Conservation (phyloP, 2,888 invertebrate genomes). For the Heliconius sara region DNA sequence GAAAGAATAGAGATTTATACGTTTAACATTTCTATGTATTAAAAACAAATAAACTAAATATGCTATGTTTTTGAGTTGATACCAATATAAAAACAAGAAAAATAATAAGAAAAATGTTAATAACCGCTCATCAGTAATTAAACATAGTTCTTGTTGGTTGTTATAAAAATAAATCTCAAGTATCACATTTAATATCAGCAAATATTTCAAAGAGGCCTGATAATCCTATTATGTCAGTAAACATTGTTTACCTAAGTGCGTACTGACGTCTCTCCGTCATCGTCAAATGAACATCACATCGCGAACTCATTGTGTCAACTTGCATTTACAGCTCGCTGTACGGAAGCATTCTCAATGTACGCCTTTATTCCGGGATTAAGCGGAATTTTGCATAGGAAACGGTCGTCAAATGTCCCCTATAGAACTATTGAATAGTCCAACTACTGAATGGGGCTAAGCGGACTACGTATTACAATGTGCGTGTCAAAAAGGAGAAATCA, state of each 20-base stretch:
- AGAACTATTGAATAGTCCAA: constrained; percentile 59
- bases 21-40: no score
- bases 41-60: no score
- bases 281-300: constrained; percentile 75
- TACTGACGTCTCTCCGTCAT: constrained; percentile 67
- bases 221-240: constrained; percentile 80
- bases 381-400: constrained; percentile 81
- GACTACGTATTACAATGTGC: constrained; percentile 64
- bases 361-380: constrained; percentile 81
- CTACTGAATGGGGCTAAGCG: constrained; percentile 67
- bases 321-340: constrained; percentile 58
- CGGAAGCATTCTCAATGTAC: constrained; percentile 74
- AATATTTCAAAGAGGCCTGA: constrained; percentile 60
- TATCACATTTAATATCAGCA: constrained; percentile 44
- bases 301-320: constrained; percentile 50
- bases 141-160: neutral
- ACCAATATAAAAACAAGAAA: no score
- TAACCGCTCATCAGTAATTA: neutral
- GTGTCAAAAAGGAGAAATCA: constrained; percentile 66
- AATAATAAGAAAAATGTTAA: no score
- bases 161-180: neutral
- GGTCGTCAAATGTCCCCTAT: constrained; percentile 74
- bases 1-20: neutral
- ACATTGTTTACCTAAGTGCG: constrained; percentile 59
- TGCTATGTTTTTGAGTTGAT: no score